phyloP scores from a whole-genome alignment of 2,113 vertebrate genomes.

The Bombycilla garrulus region DNA sequence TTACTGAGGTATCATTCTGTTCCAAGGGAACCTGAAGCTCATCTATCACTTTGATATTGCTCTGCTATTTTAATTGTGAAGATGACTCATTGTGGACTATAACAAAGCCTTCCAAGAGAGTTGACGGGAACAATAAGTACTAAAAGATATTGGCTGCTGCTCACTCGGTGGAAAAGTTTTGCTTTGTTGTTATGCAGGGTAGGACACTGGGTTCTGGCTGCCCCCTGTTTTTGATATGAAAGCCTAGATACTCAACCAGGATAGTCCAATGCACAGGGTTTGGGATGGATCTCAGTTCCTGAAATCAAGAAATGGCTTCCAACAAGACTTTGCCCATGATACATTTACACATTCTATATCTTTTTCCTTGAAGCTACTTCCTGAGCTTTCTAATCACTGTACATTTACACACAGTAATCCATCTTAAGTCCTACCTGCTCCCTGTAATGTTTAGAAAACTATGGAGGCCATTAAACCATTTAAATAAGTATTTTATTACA shows the following conservation, averaged over 20 bases:
- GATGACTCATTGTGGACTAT: background rate
- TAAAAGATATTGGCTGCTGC: background rate
- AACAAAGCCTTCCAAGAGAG: background rate
- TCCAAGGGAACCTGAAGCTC: background rate
- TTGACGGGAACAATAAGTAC: background rate
- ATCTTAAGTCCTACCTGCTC: background rate
- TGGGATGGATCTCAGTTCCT: background rate
- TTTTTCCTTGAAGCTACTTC: background rate
- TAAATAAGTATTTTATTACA: background rate
- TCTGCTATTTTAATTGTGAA: background rate
- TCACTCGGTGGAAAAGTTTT: background rate
- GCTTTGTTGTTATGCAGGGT: background rate
- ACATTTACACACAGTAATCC: background rate
- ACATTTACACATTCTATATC: background rate
- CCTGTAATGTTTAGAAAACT: background rate
- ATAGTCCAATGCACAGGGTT: background rate
- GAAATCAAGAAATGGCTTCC: background rate
- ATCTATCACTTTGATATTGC: background rate
- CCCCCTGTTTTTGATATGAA: fast-evolving
- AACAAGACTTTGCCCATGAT: background rate
- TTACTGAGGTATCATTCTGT: background rate
- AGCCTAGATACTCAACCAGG: background rate
- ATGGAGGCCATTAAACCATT: background rate
- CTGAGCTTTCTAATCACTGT: background rate
- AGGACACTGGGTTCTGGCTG: background rate